These are phyloP conservation scores for Calliphora vomitoria DNA, from an alignment of 2,888 invertebrate species.

Conservation along the genomic window DNA sequence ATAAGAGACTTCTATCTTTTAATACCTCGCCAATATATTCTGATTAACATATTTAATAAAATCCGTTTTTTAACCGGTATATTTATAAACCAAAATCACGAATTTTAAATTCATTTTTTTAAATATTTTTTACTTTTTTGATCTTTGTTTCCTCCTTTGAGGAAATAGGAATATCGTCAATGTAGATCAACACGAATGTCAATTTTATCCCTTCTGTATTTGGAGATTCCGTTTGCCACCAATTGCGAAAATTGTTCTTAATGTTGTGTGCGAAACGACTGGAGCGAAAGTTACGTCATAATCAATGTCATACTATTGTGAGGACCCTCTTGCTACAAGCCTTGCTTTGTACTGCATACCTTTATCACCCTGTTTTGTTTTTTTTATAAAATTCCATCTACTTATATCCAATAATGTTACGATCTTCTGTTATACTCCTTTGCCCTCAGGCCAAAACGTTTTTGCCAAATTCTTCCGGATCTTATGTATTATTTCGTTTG, in stretches of 20 bases:
- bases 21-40: too few species aligned
- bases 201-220: conserved; percentile 39
- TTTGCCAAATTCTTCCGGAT: too few species aligned
- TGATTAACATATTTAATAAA: background rate
- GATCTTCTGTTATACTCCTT: too few species aligned
- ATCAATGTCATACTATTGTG: conserved; percentile 65
- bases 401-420: conserved; percentile 56
- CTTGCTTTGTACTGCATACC: conserved; percentile 55
- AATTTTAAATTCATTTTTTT: conserved; percentile 15
- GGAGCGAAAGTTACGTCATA: conserved; percentile 64
- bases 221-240: conserved; percentile 32
- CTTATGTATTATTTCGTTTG: too few species aligned
- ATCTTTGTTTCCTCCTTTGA: background rate
- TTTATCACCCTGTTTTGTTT: conserved; percentile 43
- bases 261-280: conserved; percentile 63
- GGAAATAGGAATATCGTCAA: conserved; percentile 31
- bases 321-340: conserved; percentile 64
- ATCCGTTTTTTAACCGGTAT: background rate
- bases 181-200: conserved; percentile 27
- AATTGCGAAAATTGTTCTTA: conserved; percentile 24
- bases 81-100: conserved; percentile 2
- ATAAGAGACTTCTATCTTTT: conserved; percentile 32
- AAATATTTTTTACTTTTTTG: conserved; percentile 31
- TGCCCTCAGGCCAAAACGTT: too few species aligned
- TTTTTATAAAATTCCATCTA: conserved; percentile 70